phyloP scores from a whole-genome alignment of 2,797 vertebrate species.

The Esox masquinongy region DNA sequence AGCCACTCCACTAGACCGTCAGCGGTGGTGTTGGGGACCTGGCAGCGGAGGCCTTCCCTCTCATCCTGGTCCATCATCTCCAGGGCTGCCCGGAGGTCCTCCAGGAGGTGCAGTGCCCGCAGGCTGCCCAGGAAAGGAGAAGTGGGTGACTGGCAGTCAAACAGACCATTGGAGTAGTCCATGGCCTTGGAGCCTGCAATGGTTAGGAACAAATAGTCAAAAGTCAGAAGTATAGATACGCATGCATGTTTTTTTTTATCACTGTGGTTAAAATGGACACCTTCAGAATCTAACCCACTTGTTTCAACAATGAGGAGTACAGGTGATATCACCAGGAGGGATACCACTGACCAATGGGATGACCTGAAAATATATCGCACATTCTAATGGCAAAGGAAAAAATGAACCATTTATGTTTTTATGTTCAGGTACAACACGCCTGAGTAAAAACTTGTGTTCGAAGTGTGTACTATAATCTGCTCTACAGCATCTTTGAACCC shows the following conservation, averaged over 20 bases:
- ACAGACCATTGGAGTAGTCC: conserved; percentile 94
- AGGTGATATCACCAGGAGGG: background rate
- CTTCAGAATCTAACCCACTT: background rate
- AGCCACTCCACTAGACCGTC: conserved; percentile 89
- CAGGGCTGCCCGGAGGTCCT: conserved; percentile 87
- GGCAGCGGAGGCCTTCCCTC: conserved; percentile 87
- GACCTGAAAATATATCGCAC: background rate
- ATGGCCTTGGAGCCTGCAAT: conserved; percentile 92
- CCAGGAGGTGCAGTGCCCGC: conserved; percentile 89
- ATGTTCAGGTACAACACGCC: background rate
- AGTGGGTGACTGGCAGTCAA: conserved; percentile 95
- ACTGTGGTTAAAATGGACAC: background rate
- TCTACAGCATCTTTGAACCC: conserved; percentile 31
- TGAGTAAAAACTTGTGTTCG: conserved; percentile 11
- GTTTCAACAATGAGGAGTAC: conserved; percentile 2
- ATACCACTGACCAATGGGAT: background rate
- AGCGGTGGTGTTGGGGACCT: conserved; percentile 89
- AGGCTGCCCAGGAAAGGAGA: conserved; percentile 92
- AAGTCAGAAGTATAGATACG: background rate
- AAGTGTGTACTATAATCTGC: conserved; percentile 11
- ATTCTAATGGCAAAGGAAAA: conserved; percentile 14
- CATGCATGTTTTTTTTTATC: too few relatives aligned
- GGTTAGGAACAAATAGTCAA: background rate
- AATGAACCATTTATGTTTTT: conserved; percentile 5
- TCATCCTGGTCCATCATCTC: conserved; percentile 94